Evolutionary conservation across 92 coral and sea anemone genomes (phyloP).

Genomic region (Zoanthus gigantus): DNA sequence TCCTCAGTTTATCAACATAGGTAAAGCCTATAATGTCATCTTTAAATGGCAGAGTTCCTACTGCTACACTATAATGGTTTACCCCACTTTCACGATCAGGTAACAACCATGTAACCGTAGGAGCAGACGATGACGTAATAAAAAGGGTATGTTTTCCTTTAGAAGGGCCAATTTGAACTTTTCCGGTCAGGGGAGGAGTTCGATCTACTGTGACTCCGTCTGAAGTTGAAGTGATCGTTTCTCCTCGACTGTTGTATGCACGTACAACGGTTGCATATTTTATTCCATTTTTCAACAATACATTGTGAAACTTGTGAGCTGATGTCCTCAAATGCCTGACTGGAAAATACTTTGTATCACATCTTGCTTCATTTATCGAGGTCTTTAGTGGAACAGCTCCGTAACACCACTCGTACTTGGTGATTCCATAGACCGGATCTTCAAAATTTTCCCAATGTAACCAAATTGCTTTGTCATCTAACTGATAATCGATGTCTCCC

Average conservation of each 20-base stretch:
- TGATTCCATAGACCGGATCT: constrained; percentile 89
- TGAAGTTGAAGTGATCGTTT: constrained; percentile 75
- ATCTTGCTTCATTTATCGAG: constrained; percentile 48
- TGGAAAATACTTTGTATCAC: constrained; percentile 71
- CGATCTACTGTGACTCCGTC: constrained; percentile 94
- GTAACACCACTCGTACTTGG: constrained; percentile 90
- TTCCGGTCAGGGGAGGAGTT: constrained; percentile 71
- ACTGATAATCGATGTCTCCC: constrained; percentile 90
- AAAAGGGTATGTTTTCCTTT: constrained; percentile 72
- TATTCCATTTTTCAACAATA: constrained; percentile 77
- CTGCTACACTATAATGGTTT: constrained; percentile 60
- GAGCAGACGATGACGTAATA: constrained; percentile 75
- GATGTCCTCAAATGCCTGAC: constrained; percentile 64
- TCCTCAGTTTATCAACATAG: constrained; percentile 52
- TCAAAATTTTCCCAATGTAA: constrained; percentile 91
- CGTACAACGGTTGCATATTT: constrained; percentile 78
- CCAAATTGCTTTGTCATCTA: constrained; percentile 95
- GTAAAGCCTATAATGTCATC: constrained; percentile 65
- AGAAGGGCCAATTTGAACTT: constrained; percentile 73
- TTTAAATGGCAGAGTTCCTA: constrained; percentile 75
- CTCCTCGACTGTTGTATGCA: constrained; percentile 74
- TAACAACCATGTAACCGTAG: constrained; percentile 81
- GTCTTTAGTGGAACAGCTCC: constrained; percentile 61
- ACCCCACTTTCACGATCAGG: constrained; percentile 80
- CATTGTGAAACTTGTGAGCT: constrained; percentile 82